Percentiles rank a stretch among this genome's conserved stretches.
These are phyloP conservation scores for Triplophysa dalaica DNA, from an alignment of 2,113 vertebrate species.

Conservation along the genomic window DNA sequence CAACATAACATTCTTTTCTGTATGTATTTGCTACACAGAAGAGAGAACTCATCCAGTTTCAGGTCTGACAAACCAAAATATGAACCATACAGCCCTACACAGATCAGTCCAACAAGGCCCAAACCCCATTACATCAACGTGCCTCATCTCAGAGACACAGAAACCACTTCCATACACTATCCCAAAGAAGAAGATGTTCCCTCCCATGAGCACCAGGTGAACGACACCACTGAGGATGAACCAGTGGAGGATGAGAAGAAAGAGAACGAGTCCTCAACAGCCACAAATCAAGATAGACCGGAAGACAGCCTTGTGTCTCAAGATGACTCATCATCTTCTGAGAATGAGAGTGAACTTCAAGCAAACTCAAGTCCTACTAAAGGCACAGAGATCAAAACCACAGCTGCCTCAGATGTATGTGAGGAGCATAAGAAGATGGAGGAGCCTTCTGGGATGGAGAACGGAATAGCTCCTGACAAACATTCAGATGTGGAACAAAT, in stretches of 20 bases:
- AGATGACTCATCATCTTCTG: background rate
- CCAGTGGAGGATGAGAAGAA: conserved; percentile 37
- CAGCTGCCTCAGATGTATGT: background rate
- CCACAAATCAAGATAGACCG: conserved; percentile 30
- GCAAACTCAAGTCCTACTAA: background rate
- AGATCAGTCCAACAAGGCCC: conserved; percentile 26
- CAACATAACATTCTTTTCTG: background rate
- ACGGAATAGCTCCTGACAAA: background rate
- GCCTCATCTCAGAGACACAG: background rate
- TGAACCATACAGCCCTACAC: conserved; percentile 20
- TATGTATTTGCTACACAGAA: conserved; percentile 21
- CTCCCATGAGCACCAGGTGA: background rate
- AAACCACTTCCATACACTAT: background rate
- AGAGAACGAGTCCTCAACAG: background rate
- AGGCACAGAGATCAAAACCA: background rate
- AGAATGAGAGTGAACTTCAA: conserved; percentile 8
- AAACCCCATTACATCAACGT: background rate
- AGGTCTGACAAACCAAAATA: conserved; percentile 16
- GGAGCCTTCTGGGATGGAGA: conserved; percentile 7
- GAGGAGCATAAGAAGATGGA: background rate
- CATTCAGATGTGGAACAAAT: conserved; percentile 8
- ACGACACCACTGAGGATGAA: conserved; percentile 17
- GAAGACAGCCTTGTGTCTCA: conserved; percentile 7
- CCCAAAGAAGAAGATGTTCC: background rate
- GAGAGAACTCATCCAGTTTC: conserved; percentile 45